phyloP scores from a whole-genome alignment of 2,113 vertebrate genomes.

The Nyctereutes procyonoides region DNA sequence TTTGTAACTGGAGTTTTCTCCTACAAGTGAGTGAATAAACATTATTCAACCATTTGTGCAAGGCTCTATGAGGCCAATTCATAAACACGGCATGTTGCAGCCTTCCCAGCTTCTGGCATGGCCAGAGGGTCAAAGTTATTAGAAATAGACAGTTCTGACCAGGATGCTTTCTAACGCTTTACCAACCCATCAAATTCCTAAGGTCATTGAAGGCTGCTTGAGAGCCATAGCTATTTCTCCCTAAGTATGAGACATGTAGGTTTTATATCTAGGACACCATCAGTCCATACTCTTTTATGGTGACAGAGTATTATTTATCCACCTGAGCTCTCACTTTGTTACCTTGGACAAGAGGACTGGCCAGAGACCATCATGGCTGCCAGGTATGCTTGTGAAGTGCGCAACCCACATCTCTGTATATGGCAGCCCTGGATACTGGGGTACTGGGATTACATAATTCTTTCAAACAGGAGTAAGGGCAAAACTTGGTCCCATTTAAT shows the following conservation, averaged over 20 bases:
- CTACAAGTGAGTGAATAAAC: slow-evolving; percentile 56
- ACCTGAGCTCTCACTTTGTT: not conserved
- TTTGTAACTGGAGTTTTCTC: slow-evolving; percentile 13
- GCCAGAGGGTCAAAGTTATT: slow-evolving; percentile 40
- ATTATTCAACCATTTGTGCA: slow-evolving; percentile 40
- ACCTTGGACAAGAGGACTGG: not conserved
- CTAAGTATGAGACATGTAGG: not conserved
- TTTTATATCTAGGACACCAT: not conserved
- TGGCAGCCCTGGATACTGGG: not conserved
- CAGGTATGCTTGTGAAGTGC: not conserved
- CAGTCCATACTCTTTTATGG: not conserved
- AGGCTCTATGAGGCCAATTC: slow-evolving; percentile 1
- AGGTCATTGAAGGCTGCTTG: not conserved
- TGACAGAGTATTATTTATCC: not conserved
- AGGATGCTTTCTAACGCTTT: not conserved
- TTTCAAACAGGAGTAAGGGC: not conserved
- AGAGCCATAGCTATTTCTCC: not conserved
- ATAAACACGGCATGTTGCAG: not conserved
- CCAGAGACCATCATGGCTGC: not conserved
- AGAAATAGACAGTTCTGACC: not conserved
- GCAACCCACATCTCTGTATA: not conserved
- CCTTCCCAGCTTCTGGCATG: slow-evolving; percentile 14
- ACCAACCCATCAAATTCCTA: not conserved
- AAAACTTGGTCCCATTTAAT: not conserved
- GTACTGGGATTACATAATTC: not conserved